Base-by-base conservation (phyloP, 35 echinoderm and acorn worm species). In the Apostichopus parvimensis region DNA sequence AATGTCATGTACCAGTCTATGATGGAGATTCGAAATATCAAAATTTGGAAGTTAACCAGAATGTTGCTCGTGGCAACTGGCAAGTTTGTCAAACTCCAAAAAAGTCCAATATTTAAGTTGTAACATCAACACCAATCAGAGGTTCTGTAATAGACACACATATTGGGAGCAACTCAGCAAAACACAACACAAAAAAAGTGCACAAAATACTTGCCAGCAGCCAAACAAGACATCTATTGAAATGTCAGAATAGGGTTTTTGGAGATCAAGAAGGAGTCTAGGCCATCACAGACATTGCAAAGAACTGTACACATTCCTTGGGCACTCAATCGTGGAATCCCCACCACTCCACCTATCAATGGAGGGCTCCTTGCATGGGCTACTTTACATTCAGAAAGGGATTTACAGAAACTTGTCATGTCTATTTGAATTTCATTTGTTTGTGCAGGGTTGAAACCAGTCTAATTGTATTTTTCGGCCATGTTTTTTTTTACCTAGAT, bases 401-500 rank as follows among this genome's bases (percentile, higher is more conserved):
- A 82, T 82, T 55, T 57, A n/a, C 8, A 13, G 53, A 68, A 68
- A 13, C 64, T 68, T 68, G 64, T 68, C 55, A 45, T 82, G 79
- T 82, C 79, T 55, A 56, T 82, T 52, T 53, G 52, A 82, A 82
- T 82, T 82, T 82, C 79, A 82, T 82, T 82, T 82, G 79, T 54
- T 82, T 82, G 79, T 82, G 53, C 8, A 82, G 54, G 79, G 79
- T 54, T 82, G 23, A 23, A 82, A 82, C 79, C 64, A 68, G 17
- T 68, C 64, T 13, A 68, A 68, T 17, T 68, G 64, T 10, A 3
- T 68, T 68, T 68, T 68, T 68, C 64, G 17, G 5, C 64, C 2
- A 68, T 10, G 64, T 68, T 68, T 17, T 68, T 17, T 68, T 17
- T 13, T 68, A 17, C 17, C 64, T 68, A 66, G 24, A 28, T 28